Evolutionary conservation across 2,888 invertebrate species (phyloP).

Genomic region (Nudaria mundana): DNA sequence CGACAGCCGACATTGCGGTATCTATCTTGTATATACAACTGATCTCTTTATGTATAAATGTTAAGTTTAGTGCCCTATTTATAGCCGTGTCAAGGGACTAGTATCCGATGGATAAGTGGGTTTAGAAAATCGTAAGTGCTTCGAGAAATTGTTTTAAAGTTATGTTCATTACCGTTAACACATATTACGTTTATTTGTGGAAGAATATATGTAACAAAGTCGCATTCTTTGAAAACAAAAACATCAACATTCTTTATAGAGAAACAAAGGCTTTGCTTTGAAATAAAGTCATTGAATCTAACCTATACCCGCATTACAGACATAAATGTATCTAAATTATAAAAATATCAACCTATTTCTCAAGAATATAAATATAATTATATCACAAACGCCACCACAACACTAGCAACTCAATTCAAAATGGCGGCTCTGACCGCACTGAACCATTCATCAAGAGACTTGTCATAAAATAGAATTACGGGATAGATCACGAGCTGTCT

Average conservation of each 20-base stretch:
- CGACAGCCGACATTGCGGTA: constrained; percentile 68
- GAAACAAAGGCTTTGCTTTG: background rate
- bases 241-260: background rate
- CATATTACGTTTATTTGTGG: too few relatives aligned
- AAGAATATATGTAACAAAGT: too few relatives aligned
- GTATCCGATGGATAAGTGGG: constrained; percentile 19
- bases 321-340: background rate
- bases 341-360: constrained; percentile 11
- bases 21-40: constrained; percentile 64
- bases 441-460: constrained; percentile 54
- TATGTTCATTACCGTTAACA: too few relatives aligned
- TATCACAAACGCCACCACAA: constrained; percentile 45
- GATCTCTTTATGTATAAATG: constrained; percentile 73
- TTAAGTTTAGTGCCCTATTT: constrained; percentile 70
- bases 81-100: constrained; percentile 55
- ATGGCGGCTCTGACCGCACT: constrained; percentile 62
- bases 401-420: constrained; percentile 48
- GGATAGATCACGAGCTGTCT: constrained; percentile 61
- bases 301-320: background rate
- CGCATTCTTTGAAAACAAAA: too few relatives aligned
- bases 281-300: background rate
- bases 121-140: constrained; percentile 30
- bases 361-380: too few relatives aligned
- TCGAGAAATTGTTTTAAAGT: constrained; percentile 28
- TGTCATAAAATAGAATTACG: constrained; percentile 71